phyloP scores from a whole-genome alignment of 2,113 vertebrate species.

The Burhinus bistriatus region DNA sequence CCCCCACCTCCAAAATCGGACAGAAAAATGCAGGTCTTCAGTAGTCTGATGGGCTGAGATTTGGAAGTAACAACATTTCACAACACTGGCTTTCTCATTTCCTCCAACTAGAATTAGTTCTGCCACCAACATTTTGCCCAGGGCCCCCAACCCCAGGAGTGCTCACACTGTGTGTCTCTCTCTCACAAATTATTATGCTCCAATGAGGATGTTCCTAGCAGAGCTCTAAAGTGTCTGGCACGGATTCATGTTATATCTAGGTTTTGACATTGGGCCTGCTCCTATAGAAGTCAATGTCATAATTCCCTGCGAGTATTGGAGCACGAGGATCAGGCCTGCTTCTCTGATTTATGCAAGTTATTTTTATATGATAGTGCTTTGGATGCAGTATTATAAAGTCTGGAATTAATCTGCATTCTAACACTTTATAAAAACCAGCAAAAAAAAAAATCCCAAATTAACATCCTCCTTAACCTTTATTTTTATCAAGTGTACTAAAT shows the following conservation, averaged over 20 bases:
- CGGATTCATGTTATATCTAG: slow-evolving; percentile 60
- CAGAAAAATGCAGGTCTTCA: slow-evolving; percentile 50
- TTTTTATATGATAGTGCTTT: slow-evolving; percentile 49
- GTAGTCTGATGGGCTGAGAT: slow-evolving; percentile 23
- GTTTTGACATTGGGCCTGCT: slow-evolving; percentile 64
- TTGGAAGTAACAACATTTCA: slow-evolving; percentile 53
- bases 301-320: background rate
- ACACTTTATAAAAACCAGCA: slow-evolving; percentile 41
- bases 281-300: slow-evolving; percentile 57
- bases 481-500: slow-evolving; percentile 75
- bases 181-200: slow-evolving; percentile 65
- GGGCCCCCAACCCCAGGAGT: slow-evolving; percentile 63
- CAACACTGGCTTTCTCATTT: slow-evolving; percentile 64
- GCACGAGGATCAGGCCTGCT: background rate
- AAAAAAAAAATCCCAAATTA: slow-evolving; percentile 54
- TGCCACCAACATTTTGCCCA: slow-evolving; percentile 62
- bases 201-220: slow-evolving; percentile 62
- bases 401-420: slow-evolving; percentile 68
- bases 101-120: slow-evolving; percentile 46
- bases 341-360: slow-evolving; percentile 58
- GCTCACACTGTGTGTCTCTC: slow-evolving; percentile 38
- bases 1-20: slow-evolving; percentile 39
- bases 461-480: slow-evolving; percentile 70
- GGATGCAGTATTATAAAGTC: slow-evolving; percentile 56
- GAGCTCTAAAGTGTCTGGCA: slow-evolving; percentile 59